Evolutionary conservation across 2,113 vertebrate genomes (phyloP).

Genomic region (Mormyrus lacerda): DNA sequence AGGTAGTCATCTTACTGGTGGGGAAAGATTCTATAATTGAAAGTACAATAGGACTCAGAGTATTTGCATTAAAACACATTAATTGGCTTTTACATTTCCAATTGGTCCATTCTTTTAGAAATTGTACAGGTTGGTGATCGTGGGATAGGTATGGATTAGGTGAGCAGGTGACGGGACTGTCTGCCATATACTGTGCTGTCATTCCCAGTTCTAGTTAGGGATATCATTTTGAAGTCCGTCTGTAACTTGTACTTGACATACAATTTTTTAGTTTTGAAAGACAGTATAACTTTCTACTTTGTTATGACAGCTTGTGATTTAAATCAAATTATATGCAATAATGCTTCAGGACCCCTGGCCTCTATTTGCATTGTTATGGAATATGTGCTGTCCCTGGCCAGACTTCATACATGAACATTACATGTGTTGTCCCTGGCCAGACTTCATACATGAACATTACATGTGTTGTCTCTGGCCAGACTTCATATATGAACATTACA

Average conservation of each 20-base stretch:
- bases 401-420: no score
- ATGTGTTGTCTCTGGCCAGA: no score
- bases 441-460: no score
- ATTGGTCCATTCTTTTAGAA: neutral
- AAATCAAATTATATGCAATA: constrained; percentile 39
- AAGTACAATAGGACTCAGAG: neutral
- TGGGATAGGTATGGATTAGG: neutral
- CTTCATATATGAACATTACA: no score
- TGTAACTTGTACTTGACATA: neutral
- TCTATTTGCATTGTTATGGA: neutral
- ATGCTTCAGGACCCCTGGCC: constrained; percentile 27
- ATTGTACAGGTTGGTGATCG: neutral
- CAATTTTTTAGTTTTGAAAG: neutral
- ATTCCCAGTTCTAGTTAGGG: neutral
- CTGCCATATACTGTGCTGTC: neutral
- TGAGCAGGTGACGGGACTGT: neutral
- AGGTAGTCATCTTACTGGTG: neutral
- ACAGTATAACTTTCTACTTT: constrained; percentile 9
- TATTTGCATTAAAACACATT: neutral
- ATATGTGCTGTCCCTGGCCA: neutral
- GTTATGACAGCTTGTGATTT: neutral
- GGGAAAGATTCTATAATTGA: neutral
- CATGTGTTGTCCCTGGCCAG: neutral
- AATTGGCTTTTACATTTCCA: neutral
- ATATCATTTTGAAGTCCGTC: neutral